Evolutionary conservation across 2,888 invertebrate genomes (phyloP), one percentile per base, ranked within the genome.

Genomic region (Brassicogethes aeneus): DNA sequence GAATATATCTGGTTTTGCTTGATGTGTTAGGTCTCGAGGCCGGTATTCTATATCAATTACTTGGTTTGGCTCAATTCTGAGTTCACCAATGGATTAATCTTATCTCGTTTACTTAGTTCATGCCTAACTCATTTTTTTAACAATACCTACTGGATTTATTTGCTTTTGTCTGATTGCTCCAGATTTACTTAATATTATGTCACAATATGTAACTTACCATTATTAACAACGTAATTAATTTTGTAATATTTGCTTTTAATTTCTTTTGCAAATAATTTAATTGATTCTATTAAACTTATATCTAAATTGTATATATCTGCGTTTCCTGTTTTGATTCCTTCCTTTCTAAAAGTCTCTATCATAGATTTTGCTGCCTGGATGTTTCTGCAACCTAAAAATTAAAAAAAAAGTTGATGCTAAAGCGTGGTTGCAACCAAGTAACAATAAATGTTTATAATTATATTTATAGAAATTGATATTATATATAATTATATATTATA

Each of bases 211-310:
- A 37, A 50, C 55, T 60, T 68, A 81, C 82, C 85, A 69, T 91
- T 91, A 66, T 91, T 91, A 1, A 91, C 75, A 31, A 92, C 70
- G 51, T 86, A 59, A 61, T 89, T 74, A 39, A 92, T 74, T 60
- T 79, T 74, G 0, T 75, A 64, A 59, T 78, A 79, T 48, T 77
- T 76, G 3, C 73, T 70, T 48, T 75, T 71, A 10, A 93, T 76
- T 41, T 70, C 70, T 17, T 74, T 66, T 0, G 83, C 85, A 66
- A 94, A 94, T 42, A 74, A 67, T 56, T 75, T 76, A 0, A 93
- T 83, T 1, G 91, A 91, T 41, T 76, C 74, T 48, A 88, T 64
- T 10, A 84, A 85, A 37, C 80, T 76, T 39, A 91, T 77, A 63
- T 95, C 89, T 37, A 94, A 68, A 53, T 77, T 67, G 54, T 79